Base-by-base conservation (phyloP, 2,888 invertebrate genomes). In the Cyclophora albipunctata region DNA sequence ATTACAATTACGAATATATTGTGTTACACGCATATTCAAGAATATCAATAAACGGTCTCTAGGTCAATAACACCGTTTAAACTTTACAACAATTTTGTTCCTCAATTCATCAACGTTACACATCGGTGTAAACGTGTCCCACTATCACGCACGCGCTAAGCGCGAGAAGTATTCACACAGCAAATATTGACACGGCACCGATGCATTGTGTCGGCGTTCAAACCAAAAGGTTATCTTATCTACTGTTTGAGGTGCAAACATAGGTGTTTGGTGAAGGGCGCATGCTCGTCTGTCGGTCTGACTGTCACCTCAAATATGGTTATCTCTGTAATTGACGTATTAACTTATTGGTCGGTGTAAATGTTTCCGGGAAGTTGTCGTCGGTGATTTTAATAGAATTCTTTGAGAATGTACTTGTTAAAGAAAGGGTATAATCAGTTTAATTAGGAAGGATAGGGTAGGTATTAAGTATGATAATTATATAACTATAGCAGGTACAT, bases 221-320 rank as follows among this genome's bases (percentile, higher is more conserved):
- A 73, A 54, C 73, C 77, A 74, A 37, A 86, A 85, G 84, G 80
- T 80, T 81, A 84, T 84, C 87, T 88, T 87, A 88, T 88, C 87
- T 83, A 70, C 64, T 85, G 75, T 87, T 86, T 86, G 84, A 73
- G 70, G 33, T 71, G 65, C 79, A 84, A 82, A 86, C 79, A 84
- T 64, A 54, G 55, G 67, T 82, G 76, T 83, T 83, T 83, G 78
- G 75, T 73, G 83, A 82, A 79, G 78, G 84, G 84, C 86, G 83
- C 85, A 78, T 71, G 78, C 64, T 69, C 78, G 87, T 85, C 86
- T 86, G 80, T 81, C 75, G 76, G 81, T 78, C 72, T 81, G 81
- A 75, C 71, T 78, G 66, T 71, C 68, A 59, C 64, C 58, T 70
- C 66, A 69, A 63, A 71, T 73, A 80, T 72, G 77, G 78, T 82